These are phyloP conservation scores for Nansenia antarctica DNA, from an alignment of 2,113 vertebrate genomes.

Conservation along the genomic window DNA sequence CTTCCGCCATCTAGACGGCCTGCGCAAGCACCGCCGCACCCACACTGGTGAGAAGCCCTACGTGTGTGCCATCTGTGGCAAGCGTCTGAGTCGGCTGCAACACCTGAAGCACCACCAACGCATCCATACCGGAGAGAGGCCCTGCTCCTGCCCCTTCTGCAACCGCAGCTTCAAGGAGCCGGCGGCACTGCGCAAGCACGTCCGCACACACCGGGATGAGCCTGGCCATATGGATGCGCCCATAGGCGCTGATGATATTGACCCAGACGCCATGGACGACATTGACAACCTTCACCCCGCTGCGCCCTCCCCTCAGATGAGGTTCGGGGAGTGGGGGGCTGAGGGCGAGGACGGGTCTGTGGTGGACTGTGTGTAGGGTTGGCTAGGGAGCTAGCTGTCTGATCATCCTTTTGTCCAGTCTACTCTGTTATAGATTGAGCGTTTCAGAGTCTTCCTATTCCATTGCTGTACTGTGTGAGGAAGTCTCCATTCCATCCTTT, in stretches of 20 bases:
- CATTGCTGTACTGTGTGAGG: conserved; percentile 1
- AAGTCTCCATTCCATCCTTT: conserved; percentile 2
- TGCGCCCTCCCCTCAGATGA: conserved; percentile 72
- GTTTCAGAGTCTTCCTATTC: conserved; percentile 3
- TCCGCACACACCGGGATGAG: conserved; percentile 73
- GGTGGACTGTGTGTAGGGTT: conserved; percentile 71
- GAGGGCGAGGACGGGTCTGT: conserved; percentile 71
- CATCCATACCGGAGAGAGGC: conserved; percentile 79
- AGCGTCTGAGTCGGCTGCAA: conserved; percentile 79
- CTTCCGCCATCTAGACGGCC: conserved; percentile 78
- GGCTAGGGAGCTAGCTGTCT: neutral
- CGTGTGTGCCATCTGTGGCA: conserved; percentile 76
- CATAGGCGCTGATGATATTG: conserved; percentile 45
- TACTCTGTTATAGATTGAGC: neutral
- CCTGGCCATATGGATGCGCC: conserved; percentile 54
- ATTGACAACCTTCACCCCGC: conserved; percentile 70
- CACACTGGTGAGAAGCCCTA: conserved; percentile 81
- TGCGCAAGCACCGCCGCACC: conserved; percentile 80
- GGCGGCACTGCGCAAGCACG: conserved; percentile 74
- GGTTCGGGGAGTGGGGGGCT: conserved; percentile 77
- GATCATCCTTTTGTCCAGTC: neutral
- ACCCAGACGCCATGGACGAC: conserved; percentile 60
- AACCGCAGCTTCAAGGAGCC: conserved; percentile 79
- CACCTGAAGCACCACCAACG: conserved; percentile 83
- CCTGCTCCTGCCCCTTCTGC: conserved; percentile 79